Conservation (phyloP, 2,888 invertebrate species). For the Caenorhabditis zanzibari region DNA sequence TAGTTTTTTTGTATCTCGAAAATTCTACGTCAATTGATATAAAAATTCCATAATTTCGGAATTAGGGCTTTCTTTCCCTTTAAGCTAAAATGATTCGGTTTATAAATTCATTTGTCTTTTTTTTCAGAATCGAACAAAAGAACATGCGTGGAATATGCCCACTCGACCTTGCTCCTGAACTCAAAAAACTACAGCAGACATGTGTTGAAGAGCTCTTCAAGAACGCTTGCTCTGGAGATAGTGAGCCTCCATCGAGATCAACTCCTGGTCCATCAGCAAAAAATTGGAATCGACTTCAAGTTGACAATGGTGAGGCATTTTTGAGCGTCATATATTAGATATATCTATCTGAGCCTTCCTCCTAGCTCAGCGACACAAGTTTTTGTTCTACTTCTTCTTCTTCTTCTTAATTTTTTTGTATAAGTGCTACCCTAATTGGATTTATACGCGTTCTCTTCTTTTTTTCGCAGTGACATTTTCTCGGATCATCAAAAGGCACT, state of each 20-base stretch:
- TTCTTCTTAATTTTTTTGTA: constrained; percentile 37
- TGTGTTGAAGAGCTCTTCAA: constrained; percentile 82
- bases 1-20: too few relatives aligned
- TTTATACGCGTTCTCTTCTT: constrained; percentile 54
- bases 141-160: constrained; percentile 86
- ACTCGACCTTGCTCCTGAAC: constrained; percentile 85
- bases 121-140: constrained; percentile 81
- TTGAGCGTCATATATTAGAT: constrained; percentile 45
- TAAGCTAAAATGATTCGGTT: too few relatives aligned
- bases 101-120: neutral
- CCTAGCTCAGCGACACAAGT: constrained; percentile 13
- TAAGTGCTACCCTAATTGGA: constrained; percentile 57
- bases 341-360: constrained; percentile 11
- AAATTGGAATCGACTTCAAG: constrained; percentile 75
- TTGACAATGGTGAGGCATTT: constrained; percentile 79
- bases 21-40: too few relatives aligned
- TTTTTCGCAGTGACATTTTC: constrained; percentile 14
- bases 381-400: constrained; percentile 45
- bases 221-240: constrained; percentile 73
- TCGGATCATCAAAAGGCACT: constrained; percentile 36
- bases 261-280: constrained; percentile 72
- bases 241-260: constrained; percentile 70
- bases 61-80: too few relatives aligned
- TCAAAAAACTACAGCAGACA: constrained; percentile 85
- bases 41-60: too few relatives aligned